A percentile compares a stretch with the other conserved stretches of the same genome.
These are phyloP conservation scores for Porites cylindrica DNA, from an alignment of 92 coral and sea anemone genomes.

Conservation along the genomic window DNA sequence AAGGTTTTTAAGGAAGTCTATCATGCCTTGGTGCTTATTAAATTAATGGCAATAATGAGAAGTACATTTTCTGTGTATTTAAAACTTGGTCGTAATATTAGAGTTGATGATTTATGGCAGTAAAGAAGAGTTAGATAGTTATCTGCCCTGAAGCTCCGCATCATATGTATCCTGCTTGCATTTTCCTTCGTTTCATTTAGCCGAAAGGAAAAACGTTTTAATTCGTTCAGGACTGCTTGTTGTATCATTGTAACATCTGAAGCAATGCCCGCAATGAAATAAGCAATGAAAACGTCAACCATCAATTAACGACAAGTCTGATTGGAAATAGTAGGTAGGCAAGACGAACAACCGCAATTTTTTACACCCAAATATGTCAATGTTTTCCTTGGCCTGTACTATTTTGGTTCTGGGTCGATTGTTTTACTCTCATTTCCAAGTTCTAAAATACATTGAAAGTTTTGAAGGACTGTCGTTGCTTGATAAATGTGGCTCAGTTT, in stretches of 20 bases:
- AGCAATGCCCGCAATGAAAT: background rate
- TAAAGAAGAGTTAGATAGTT: background rate
- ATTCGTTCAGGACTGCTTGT: background rate
- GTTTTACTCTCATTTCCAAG: too few relatives aligned
- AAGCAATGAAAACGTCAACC: background rate
- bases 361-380: too few relatives aligned
- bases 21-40: background rate
- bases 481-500: too few relatives aligned
- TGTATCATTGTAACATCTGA: background rate
- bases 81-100: background rate
- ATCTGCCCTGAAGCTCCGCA: constrained; percentile 4
- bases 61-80: background rate
- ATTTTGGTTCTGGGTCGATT: too few relatives aligned
- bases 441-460: too few relatives aligned
- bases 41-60: constrained; percentile 6
- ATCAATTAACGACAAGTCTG: background rate
- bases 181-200: background rate
- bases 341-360: too few relatives aligned
- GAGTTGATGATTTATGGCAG: background rate
- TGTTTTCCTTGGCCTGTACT: too few relatives aligned
- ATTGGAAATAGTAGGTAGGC: too few relatives aligned
- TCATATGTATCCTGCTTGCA: background rate
- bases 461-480: too few relatives aligned
- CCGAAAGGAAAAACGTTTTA: background rate
- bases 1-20: background rate